Percentiles rank a stretch among this genome's conserved stretches.
Conservation (phyloP, 2,888 invertebrate genomes). For the Aproaerema taeniolella region DNA sequence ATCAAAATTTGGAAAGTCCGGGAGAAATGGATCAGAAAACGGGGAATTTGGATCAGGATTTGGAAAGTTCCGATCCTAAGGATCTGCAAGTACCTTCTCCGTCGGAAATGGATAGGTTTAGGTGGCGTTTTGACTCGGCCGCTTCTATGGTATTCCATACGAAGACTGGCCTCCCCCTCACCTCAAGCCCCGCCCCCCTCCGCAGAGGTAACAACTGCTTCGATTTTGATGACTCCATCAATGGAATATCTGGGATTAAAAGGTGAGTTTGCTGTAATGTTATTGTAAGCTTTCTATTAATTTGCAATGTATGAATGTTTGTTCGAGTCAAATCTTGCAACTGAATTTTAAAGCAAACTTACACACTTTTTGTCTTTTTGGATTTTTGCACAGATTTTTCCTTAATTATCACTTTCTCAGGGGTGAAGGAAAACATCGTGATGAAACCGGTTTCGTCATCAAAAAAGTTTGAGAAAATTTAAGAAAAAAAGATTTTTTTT, state of each 20-base stretch:
- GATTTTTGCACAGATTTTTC: no score
- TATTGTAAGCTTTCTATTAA: no score
- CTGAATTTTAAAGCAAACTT: no score
- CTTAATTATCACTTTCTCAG: no score
- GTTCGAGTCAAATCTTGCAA: no score
- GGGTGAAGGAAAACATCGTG: no score
- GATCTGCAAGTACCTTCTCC: conserved; percentile 7
- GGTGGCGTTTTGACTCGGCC: conserved; percentile 85
- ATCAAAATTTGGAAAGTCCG: neutral
- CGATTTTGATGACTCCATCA: conserved; percentile 89
- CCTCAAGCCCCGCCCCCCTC: conserved; percentile 91
- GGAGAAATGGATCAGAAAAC: neutral
- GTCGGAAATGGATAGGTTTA: conserved; percentile 83
- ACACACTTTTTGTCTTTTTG: no score
- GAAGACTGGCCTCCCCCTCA: conserved; percentile 87
- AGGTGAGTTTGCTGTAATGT: no score
- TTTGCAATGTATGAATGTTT: no score
- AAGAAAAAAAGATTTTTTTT: no score
- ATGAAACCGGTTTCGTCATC: no score
- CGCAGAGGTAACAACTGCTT: conserved; percentile 87
- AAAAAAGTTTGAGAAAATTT: no score
- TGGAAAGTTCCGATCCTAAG: neutral
- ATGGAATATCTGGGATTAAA: conserved; percentile 87
- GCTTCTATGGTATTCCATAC: conserved; percentile 91
- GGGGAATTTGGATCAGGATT: neutral